phyloP scores from a whole-genome alignment of 2,888 invertebrate species.

The Synergus japonicus region DNA sequence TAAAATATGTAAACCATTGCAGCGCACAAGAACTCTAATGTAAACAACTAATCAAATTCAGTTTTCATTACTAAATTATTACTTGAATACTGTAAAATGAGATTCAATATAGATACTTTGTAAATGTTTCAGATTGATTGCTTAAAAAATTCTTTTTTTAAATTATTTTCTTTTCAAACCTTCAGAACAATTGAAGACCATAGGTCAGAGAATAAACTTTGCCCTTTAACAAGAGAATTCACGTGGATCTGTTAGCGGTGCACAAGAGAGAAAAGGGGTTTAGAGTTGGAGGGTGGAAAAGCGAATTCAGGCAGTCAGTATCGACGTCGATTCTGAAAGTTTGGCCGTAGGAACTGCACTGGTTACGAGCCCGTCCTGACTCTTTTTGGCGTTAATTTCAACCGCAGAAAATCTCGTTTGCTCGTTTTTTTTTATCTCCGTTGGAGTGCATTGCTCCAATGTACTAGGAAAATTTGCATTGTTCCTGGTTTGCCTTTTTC shows the following conservation, averaged over 20 bases:
- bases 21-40: too few species aligned
- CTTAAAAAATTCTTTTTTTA: not conserved
- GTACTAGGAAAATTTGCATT: conserved; percentile 28
- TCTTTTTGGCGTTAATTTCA: conserved; percentile 36
- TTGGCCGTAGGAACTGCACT: conserved; percentile 31
- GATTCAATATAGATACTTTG: too few species aligned
- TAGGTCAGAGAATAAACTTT: conserved; percentile 30
- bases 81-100: too few species aligned
- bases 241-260: not conserved
- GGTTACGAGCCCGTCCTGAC: conserved; percentile 23
- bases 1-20: too few species aligned
- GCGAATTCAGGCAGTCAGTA: conserved; percentile 32
- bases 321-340: conserved; percentile 37
- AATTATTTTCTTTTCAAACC: not conserved
- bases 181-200: conserved; percentile 6
- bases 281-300: not conserved
- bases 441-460: conserved; percentile 9
- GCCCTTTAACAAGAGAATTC: conserved; percentile 17
- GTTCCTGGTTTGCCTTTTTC: conserved; percentile 7
- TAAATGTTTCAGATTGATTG: too few species aligned
- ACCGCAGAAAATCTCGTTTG: conserved; percentile 26
- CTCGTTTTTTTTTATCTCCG: conserved; percentile 12
- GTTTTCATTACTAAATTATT: too few species aligned
- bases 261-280: not conserved
- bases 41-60: too few species aligned